Evolutionary conservation across 1,140 invertebrate genomes (phyloP), one percentile per base, ranked within the genome.

Genomic region (Scaptomyza pallida): DNA sequence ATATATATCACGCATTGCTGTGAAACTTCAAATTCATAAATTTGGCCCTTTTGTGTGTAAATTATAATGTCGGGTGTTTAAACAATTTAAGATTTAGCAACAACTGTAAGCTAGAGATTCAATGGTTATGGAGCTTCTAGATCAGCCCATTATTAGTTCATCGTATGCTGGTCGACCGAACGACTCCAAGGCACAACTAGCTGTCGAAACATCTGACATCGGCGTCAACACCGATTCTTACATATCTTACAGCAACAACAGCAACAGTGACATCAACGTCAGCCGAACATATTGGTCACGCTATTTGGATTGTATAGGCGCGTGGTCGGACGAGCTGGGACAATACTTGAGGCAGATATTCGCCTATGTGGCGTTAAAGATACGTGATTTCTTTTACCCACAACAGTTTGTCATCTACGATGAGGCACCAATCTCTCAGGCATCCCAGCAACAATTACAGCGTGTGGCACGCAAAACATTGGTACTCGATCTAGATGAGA

Each of bases 401-500:
- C 2, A 19, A 0, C 8, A 8, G 6, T 21, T 16, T 6, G 3
- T 47, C 13, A 15, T 9, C 5, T 86, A 78, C 15, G 30, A 40
- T 1, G 74, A 81, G 15, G 50, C 59, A 5, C 15, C 70, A 0
- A 9, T 69, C 0, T 88, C 82, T 0, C 3, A 1, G 1, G 43
- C 9, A 9, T 43, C 48, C 3, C 5, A 5, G 5, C 1, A 1
- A 0, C 45, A n/a, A 0, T 50, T 86, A 6, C 5, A 33, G 2
- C 6, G 0, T 0, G 52, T 75, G 5, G 6, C 17, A 0, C 63
- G 82, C 1, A 86, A 86, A 44, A 78, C 63, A 0, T 19, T 86
- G 2, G 41, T 86, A 1, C 50, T 86, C 0, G 83, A 88, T 61
- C 21, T 88, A 33, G 83, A 88, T 17, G 83, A 88, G 57, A 88